Evolutionary conservation across 1,140 invertebrate genomes (phyloP).

Genomic region (Papilio xuthus): DNA sequence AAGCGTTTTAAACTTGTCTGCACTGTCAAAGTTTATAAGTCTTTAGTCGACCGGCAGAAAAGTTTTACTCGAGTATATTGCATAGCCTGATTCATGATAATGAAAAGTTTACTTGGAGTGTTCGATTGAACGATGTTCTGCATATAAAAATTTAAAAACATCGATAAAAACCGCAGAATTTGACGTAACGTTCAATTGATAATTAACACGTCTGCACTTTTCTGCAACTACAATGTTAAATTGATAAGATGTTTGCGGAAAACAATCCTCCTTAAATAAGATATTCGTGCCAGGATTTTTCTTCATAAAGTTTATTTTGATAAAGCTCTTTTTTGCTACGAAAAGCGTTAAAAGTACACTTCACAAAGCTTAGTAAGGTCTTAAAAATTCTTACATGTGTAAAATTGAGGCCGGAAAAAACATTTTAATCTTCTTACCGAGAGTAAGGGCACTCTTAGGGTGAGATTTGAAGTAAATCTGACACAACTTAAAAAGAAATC

Average conservation of each 20-base stretch:
- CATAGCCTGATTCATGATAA: no score
- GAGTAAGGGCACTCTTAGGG: neutral
- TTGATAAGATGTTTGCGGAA: neutral
- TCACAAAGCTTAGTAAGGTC: neutral
- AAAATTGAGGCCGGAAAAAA: neutral
- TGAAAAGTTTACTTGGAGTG: no score
- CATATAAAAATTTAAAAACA: no score
- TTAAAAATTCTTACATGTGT: conserved; percentile 15
- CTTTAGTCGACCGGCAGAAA: neutral
- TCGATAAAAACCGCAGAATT: no score
- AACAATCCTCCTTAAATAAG: neutral
- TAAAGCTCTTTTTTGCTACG: neutral
- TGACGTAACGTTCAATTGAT: no score
- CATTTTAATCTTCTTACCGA: conserved; percentile 22
- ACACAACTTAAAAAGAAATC: conserved; percentile 1
- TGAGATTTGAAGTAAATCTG: conserved; percentile 15
- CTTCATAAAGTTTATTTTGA: neutral
- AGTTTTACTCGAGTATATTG: no score
- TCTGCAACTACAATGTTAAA: no score
- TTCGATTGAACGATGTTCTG: no score
- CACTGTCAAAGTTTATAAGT: neutral
- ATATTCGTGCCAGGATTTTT: neutral
- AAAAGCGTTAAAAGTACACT: neutral
- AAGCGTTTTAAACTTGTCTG: neutral
- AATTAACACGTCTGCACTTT: no score